Evolutionary conservation across 2,797 vertebrate species (phyloP).

Genomic region (Anableps anableps): DNA sequence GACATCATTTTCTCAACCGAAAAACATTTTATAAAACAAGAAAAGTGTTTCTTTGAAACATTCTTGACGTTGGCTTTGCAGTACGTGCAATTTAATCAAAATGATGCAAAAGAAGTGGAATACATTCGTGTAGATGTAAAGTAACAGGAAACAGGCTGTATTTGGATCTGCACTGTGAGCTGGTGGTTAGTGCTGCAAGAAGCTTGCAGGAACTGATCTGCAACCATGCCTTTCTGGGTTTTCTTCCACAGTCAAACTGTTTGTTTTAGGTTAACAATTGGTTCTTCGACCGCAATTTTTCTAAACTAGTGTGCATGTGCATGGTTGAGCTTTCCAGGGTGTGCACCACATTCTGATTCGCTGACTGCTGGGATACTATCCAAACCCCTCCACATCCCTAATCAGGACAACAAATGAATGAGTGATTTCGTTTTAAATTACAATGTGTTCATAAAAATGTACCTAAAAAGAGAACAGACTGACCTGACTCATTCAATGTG

Average conservation of each 20-base stretch:
- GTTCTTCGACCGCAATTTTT: background rate
- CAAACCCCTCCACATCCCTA: background rate
- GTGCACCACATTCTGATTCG: background rate
- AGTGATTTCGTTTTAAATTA: background rate
- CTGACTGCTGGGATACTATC: background rate
- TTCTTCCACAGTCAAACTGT: background rate
- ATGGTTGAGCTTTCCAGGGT: background rate
- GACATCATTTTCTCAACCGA: background rate
- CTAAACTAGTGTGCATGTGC: background rate
- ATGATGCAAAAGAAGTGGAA: background rate
- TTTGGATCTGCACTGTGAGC: background rate
- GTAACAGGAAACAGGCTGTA: background rate
- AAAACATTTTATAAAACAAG: background rate
- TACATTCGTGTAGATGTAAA: no score
- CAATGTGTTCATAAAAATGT: background rate
- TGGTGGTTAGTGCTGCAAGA: background rate
- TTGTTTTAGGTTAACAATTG: background rate
- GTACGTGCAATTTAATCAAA: background rate
- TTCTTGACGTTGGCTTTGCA: background rate
- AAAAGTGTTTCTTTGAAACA: background rate
- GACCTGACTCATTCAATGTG: background rate
- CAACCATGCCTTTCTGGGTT: background rate
- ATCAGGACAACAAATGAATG: background rate
- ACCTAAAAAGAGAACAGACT: background rate
- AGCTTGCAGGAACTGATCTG: background rate